Evolutionary conservation across 2,888 invertebrate species (phyloP).

Genomic region (Protodeltote pygarga): DNA sequence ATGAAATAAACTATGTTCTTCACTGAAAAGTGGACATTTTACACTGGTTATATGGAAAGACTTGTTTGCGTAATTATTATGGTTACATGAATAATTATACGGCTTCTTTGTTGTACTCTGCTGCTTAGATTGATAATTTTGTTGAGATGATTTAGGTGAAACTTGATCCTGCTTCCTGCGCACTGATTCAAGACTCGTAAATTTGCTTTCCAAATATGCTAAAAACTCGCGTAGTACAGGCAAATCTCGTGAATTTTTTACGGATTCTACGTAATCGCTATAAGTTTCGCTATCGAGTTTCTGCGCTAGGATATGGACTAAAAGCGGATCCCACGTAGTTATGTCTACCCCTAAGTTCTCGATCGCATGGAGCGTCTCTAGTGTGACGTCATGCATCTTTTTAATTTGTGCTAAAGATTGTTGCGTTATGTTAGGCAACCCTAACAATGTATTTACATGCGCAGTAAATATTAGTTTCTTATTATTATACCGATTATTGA

Average conservation of each 20-base stretch:
- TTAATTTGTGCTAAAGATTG: constrained; percentile 22
- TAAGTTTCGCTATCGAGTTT: constrained; percentile 36
- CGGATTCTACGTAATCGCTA: constrained; percentile 24
- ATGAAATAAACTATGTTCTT: background rate
- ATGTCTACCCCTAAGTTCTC: constrained; percentile 32
- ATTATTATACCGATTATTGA: constrained; percentile 37
- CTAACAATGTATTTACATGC: constrained; percentile 25
- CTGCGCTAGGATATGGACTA: constrained; percentile 28
- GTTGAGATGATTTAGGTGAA: background rate
- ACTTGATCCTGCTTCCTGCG: background rate
- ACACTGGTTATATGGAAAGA: no score
- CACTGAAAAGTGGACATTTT: background rate
- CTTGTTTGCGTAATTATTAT: background rate
- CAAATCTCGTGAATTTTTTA: constrained; percentile 22
- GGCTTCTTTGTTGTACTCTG: background rate
- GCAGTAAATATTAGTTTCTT: constrained; percentile 5
- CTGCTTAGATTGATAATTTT: background rate
- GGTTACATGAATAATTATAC: background rate
- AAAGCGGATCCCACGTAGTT: constrained; percentile 32
- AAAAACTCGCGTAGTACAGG: constrained; percentile 28
- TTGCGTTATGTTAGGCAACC: constrained; percentile 22
- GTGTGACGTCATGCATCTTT: constrained; percentile 25
- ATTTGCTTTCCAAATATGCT: constrained; percentile 29
- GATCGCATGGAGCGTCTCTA: constrained; percentile 35
- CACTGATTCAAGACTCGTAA: constrained; percentile 18